Percentiles rank a stretch among this genome's conserved stretches.
Conservation (phyloP, 2,888 invertebrate genomes). For the Polyommatus icarus region DNA sequence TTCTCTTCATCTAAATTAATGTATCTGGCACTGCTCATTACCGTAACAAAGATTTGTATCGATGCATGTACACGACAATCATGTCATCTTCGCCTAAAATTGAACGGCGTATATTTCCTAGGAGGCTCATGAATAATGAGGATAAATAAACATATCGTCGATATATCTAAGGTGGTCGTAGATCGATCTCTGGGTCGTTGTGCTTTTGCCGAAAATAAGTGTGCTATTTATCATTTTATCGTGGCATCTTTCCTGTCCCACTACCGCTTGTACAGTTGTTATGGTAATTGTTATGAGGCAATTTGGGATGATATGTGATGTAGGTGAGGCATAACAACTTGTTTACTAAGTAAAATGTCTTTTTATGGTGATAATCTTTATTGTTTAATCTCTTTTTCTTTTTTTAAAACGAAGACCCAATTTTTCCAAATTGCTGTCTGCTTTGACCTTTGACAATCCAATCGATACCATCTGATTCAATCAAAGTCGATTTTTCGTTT, state of each 20-base stretch:
- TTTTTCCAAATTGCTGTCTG: neutral
- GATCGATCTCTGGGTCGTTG: slow-evolving; percentile 8
- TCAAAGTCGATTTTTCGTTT: neutral
- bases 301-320: slow-evolving; percentile 13
- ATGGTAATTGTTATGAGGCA: slow-evolving; percentile 20
- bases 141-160: neutral
- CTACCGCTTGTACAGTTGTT: neutral
- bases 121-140: neutral
- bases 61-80: neutral
- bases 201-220: slow-evolving; percentile 18
- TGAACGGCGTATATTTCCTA: neutral
- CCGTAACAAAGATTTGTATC: slow-evolving; percentile 18
- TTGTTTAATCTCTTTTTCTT: neutral
- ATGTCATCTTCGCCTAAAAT: neutral
- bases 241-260: slow-evolving; percentile 18
- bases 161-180: neutral
- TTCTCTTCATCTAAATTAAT: no score
- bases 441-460: neutral
- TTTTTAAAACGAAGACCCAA: neutral
- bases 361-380: neutral
- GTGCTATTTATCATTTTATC: slow-evolving; percentile 24
- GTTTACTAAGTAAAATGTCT: neutral
- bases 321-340: slow-evolving; percentile 9
- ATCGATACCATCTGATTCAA: neutral
- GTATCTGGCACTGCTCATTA: no score